These are phyloP conservation scores for Fragum sueziense DNA, from an alignment of 2,888 invertebrate species.

Conservation along the genomic window DNA sequence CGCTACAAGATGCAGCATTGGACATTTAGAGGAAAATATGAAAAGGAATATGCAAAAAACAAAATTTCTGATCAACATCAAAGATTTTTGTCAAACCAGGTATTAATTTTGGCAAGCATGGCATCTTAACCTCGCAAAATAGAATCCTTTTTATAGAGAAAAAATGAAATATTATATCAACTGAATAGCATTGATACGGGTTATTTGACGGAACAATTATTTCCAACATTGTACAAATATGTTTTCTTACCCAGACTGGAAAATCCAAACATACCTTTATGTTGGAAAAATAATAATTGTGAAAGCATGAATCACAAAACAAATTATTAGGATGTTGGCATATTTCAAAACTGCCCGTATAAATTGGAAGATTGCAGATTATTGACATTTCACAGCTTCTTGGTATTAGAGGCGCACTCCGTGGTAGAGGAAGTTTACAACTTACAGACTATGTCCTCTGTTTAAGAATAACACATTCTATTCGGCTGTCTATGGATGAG, in stretches of 20 bases:
- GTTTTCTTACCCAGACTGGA: not conserved
- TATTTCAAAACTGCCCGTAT: not conserved
- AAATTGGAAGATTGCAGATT: not conserved
- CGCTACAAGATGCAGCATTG: too few relatives aligned
- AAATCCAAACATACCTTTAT: not conserved
- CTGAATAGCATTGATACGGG: not conserved
- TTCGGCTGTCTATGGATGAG: not conserved
- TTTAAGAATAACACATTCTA: not conserved
- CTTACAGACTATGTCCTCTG: not conserved
- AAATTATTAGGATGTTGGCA: not conserved
- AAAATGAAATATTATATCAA: not conserved
- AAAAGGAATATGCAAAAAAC: too few relatives aligned
- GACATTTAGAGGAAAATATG: too few relatives aligned
- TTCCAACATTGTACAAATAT: not conserved
- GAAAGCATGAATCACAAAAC: not conserved
- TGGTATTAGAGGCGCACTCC: not conserved
- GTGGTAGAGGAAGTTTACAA: not conserved
- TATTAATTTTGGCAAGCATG: too few relatives aligned
- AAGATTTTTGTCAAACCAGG: too few relatives aligned
- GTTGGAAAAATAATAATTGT: not conserved
- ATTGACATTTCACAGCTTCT: not conserved
- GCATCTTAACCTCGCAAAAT: too few relatives aligned
- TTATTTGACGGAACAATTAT: not conserved
- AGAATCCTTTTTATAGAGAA: not conserved
- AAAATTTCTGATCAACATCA: too few relatives aligned